Conservation (phyloP, 2,888 invertebrate genomes). For the Phyllotreta striolata region DNA sequence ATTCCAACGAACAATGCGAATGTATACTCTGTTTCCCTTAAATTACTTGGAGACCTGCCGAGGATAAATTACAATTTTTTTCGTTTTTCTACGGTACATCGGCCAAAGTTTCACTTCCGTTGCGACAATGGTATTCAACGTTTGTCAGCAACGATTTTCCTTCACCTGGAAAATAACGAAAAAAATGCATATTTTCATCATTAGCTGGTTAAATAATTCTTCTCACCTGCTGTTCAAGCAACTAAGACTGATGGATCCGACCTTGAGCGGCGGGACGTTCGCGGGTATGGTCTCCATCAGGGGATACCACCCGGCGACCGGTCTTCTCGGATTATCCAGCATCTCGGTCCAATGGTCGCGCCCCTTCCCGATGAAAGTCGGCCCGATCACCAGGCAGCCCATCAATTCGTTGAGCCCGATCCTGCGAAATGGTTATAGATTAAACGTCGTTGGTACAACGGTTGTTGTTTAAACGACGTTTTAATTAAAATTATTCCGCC, state of each 20-base stretch:
- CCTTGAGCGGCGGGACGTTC: conserved; percentile 66
- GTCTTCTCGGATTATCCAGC: conserved; percentile 83
- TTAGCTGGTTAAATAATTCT: conserved; percentile 5
- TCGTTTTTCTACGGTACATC: conserved; percentile 3
- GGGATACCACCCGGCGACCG: conserved; percentile 86
- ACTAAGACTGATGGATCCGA: conserved; percentile 57
- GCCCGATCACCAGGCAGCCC: conserved; percentile 84
- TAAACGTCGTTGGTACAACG: background rate
- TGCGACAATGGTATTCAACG: background rate
- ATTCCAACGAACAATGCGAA: conserved; percentile 8
- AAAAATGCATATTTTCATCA: background rate
- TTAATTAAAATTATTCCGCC: conserved; percentile 10
- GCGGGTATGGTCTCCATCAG: conserved; percentile 75
- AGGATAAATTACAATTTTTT: conserved; percentile 12
- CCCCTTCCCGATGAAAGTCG: conserved; percentile 77
- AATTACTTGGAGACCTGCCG: background rate
- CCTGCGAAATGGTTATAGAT: conserved; percentile 60
- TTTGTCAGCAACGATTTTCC: conserved; percentile 3
- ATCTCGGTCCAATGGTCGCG: conserved; percentile 87
- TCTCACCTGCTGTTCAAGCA: conserved; percentile 15
- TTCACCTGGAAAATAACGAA: conserved; percentile 9
- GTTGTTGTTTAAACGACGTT: conserved; percentile 5
- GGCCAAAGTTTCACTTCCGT: background rate
- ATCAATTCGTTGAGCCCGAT: conserved; percentile 88
- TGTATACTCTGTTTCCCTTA: conserved; percentile 12